Percentiles rank a stretch among this genome's conserved stretches.
phyloP scores from a whole-genome alignment of 2,113 vertebrate genomes.

The Leptodactylus fuscus region DNA sequence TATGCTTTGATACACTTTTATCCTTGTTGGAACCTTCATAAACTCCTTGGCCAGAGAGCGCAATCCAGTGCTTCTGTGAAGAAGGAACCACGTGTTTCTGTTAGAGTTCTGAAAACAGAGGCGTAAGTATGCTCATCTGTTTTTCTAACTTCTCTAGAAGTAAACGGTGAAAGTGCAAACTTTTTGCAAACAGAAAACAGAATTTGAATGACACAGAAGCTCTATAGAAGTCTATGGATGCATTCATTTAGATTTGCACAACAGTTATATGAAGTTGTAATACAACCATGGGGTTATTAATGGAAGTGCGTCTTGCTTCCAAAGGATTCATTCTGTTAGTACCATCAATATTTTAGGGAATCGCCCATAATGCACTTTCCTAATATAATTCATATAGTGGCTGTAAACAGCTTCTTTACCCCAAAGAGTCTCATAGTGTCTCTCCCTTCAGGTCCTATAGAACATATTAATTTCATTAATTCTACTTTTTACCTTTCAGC shows the following conservation, averaged over 20 bases:
- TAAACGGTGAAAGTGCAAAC: no score
- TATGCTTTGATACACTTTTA: no score
- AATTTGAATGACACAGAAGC: no score
- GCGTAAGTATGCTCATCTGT: no score
- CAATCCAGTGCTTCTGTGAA: no score
- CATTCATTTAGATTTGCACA: neutral
- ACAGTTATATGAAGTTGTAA: neutral
- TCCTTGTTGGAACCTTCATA: no score
- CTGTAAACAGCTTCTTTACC: neutral
- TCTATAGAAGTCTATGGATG: neutral
- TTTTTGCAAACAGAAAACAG: no score
- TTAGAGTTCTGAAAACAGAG: no score
- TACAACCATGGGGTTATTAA: neutral
- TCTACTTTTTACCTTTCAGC: neutral
- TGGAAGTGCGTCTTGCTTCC: neutral
- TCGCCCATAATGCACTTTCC: neutral
- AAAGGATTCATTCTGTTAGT: neutral
- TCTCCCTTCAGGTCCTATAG: neutral
- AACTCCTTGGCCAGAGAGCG: no score
- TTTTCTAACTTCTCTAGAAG: no score
- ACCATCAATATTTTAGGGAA: neutral
- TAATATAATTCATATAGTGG: neutral
- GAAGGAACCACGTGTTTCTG: no score
- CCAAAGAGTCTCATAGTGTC: neutral
- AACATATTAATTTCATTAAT: neutral